A percentile compares a stretch with the other conserved stretches of the same genome.
These are phyloP conservation scores for Tineola bisselliella DNA, from an alignment of 2,888 invertebrate genomes.

Conservation along the genomic window DNA sequence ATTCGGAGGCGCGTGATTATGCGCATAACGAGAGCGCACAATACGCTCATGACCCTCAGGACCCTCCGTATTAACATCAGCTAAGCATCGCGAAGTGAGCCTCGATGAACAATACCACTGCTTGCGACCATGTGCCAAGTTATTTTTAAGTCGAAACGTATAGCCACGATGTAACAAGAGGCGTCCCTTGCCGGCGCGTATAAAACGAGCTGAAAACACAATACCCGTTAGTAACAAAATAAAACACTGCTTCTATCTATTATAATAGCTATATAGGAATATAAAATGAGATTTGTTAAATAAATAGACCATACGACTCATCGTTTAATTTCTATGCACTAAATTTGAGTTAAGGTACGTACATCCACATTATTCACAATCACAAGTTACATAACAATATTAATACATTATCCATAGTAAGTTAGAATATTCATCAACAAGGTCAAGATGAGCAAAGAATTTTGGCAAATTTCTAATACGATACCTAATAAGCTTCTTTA, in stretches of 20 bases:
- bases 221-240: background rate
- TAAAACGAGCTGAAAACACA: constrained; percentile 47
- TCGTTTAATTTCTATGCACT: background rate
- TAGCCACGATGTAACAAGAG: constrained; percentile 57
- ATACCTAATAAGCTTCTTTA: background rate
- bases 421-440: background rate
- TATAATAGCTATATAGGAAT: background rate
- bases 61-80: constrained; percentile 60
- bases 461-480: background rate
- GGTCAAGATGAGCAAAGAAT: background rate
- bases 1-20: constrained; percentile 61
- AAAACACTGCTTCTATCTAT: background rate
- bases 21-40: constrained; percentile 57
- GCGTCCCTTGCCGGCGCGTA: constrained; percentile 58
- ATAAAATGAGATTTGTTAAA: background rate
- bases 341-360: background rate
- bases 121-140: constrained; percentile 60
- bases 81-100: constrained; percentile 57
- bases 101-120: constrained; percentile 64
- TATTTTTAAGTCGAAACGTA: constrained; percentile 61
- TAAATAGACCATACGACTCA: background rate
- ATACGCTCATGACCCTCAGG: constrained; percentile 63
- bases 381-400: background rate
- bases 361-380: background rate
- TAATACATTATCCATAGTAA: background rate